These are phyloP conservation scores for Aleiodes leptofemur DNA, from an alignment of 2,888 invertebrate species.

Conservation along the genomic window DNA sequence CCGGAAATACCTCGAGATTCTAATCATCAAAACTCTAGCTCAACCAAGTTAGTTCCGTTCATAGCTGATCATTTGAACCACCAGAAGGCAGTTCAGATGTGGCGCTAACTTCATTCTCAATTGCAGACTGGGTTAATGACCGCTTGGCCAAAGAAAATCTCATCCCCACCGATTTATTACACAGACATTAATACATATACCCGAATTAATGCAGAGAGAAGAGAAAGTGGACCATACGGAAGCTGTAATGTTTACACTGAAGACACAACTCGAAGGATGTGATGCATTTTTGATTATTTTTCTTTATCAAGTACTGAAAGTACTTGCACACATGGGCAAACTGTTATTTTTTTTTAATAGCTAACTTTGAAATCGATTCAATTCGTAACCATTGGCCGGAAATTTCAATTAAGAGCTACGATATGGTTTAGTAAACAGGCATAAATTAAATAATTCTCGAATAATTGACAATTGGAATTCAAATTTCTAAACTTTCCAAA, in stretches of 20 bases:
- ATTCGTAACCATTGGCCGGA: conserved; percentile 48
- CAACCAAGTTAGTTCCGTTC: conserved; percentile 23
- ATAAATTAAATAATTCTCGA: conserved; percentile 8
- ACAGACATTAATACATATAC: conserved; percentile 2
- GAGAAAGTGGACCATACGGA: conserved; percentile 50
- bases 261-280: conserved; percentile 23
- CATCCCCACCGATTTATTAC: no score
- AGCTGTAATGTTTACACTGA: conserved; percentile 15
- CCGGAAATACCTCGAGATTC: conserved; percentile 39
- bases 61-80: conserved; percentile 51
- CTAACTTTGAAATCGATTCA: conserved; percentile 17
- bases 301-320: neutral
- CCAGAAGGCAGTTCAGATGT: conserved; percentile 54
- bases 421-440: conserved; percentile 41
- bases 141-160: conserved; percentile 43
- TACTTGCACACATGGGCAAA: no score
- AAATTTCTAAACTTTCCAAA: no score
- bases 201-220: conserved; percentile 26
- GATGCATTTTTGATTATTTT: neutral
- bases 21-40: conserved; percentile 23
- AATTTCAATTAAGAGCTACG: conserved; percentile 53
- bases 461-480: conserved; percentile 11
- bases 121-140: conserved; percentile 67
- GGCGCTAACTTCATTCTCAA: conserved; percentile 66
- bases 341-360: conserved; percentile 8